Conservation (phyloP, 1,140 invertebrate species). For the Goniozus legneri region DNA sequence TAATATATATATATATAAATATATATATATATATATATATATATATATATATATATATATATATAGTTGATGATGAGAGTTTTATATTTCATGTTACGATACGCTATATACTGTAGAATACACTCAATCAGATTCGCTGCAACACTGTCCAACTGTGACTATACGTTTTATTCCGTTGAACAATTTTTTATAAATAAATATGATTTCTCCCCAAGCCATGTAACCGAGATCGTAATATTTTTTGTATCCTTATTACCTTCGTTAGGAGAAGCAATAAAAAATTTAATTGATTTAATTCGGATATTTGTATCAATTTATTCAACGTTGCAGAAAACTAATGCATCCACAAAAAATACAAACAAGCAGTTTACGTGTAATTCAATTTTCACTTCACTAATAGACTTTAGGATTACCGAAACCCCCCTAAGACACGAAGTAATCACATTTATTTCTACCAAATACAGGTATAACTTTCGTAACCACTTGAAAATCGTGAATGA, state of each 20-base stretch:
- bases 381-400: slow-evolving; percentile 21
- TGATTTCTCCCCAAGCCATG: slow-evolving; percentile 28
- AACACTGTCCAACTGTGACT: slow-evolving; percentile 29
- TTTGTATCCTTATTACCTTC: too few species aligned
- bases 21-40: slow-evolving; percentile 24
- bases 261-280: too few species aligned
- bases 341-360: background rate
- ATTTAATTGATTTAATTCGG: too few species aligned
- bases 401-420: slow-evolving; percentile 19
- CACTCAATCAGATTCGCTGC: slow-evolving; percentile 27
- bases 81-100: slow-evolving; percentile 52
- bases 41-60: slow-evolving; percentile 36
- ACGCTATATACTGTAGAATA: slow-evolving; percentile 27
- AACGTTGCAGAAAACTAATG: too few species aligned
- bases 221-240: too few species aligned
- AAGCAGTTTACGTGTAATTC: slow-evolving; percentile 13
- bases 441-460: slow-evolving; percentile 17
- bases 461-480: too few species aligned
- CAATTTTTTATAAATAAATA: slow-evolving; percentile 38
- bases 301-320: too few species aligned
- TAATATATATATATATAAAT: slow-evolving; percentile 33
- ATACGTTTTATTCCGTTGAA: slow-evolving; percentile 23
- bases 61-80: slow-evolving; percentile 46
- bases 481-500: too few species aligned
- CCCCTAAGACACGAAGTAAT: slow-evolving; percentile 19